These are phyloP conservation scores for Morpho deidamia DNA, from an alignment of 2,888 invertebrate genomes.

Conservation along the genomic window DNA sequence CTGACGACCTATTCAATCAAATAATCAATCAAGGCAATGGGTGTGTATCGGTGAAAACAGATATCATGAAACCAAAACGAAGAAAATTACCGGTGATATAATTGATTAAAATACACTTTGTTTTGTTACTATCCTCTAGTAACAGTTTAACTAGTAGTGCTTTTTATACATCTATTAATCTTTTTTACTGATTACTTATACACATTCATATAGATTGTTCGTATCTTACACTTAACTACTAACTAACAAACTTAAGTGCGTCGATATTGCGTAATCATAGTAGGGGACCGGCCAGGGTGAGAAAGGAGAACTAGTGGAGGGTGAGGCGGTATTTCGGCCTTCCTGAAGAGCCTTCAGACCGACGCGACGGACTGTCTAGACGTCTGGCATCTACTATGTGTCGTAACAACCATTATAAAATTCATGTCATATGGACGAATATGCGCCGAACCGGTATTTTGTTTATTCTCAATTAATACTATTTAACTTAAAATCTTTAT, in stretches of 20 bases:
- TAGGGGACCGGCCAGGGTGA: constrained; percentile 22
- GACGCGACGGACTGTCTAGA: constrained; percentile 60
- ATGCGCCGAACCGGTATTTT: constrained; percentile 22
- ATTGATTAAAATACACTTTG: too few relatives aligned
- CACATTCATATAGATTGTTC: too few relatives aligned
- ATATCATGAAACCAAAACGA: too few relatives aligned
- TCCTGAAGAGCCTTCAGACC: constrained; percentile 58
- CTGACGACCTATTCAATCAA: too few relatives aligned
- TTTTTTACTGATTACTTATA: too few relatives aligned
- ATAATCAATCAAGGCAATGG: too few relatives aligned
- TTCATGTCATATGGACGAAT: constrained; percentile 31
- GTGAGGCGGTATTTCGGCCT: constrained; percentile 42
- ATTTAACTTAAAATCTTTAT: not conserved
- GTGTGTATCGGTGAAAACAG: too few relatives aligned
- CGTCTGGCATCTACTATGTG: constrained; percentile 53
- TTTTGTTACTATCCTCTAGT: too few relatives aligned
- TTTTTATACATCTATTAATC: too few relatives aligned
- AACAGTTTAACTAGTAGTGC: too few relatives aligned
- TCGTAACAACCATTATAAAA: constrained; percentile 33
- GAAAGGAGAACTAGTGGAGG: constrained; percentile 21
- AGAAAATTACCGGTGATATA: too few relatives aligned
- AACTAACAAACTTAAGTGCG: constrained; percentile 22
- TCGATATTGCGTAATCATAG: constrained; percentile 34
- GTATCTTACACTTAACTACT: too few relatives aligned
- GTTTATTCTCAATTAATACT: constrained; percentile 9